These are phyloP conservation scores for Gracilinanus agilis DNA, from an alignment of 2,113 vertebrate species.

Conservation along the genomic window DNA sequence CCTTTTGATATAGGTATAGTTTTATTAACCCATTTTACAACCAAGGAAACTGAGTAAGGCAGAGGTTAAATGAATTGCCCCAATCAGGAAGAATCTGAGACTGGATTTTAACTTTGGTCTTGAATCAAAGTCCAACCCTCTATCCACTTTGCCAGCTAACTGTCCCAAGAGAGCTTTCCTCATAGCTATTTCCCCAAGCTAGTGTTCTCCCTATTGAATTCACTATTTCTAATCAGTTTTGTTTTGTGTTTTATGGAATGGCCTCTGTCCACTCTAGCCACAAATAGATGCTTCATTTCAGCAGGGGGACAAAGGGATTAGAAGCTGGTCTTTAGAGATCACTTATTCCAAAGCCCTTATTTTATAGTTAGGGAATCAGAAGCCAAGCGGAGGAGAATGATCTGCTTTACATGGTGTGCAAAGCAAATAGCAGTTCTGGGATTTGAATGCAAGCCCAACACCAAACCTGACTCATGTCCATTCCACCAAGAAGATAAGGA, in stretches of 20 bases:
- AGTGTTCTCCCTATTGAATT: background rate
- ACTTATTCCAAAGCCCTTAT: background rate
- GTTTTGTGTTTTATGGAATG: background rate
- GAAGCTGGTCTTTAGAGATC: background rate
- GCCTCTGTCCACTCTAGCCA: background rate
- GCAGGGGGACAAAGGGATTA: conserved; percentile 41
- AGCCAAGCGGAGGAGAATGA: background rate
- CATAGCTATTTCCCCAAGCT: background rate
- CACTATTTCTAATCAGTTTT: background rate
- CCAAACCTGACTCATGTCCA: background rate
- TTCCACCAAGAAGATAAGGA: background rate
- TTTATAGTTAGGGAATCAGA: background rate
- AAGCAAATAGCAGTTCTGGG: background rate
- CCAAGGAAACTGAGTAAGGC: background rate
- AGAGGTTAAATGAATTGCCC: background rate
- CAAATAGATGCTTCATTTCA: conserved; percentile 17
- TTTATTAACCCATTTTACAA: background rate
- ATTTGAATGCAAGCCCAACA: background rate
- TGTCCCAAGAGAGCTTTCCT: background rate
- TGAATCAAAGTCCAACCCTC: background rate
- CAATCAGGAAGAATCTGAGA: background rate
- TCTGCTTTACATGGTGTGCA: background rate
- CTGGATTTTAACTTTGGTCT: background rate
- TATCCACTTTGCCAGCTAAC: background rate
- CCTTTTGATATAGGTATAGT: background rate